Base-by-base conservation (phyloP, 2,797 vertebrate species). In the Cryptoblepharus egeriae region DNA sequence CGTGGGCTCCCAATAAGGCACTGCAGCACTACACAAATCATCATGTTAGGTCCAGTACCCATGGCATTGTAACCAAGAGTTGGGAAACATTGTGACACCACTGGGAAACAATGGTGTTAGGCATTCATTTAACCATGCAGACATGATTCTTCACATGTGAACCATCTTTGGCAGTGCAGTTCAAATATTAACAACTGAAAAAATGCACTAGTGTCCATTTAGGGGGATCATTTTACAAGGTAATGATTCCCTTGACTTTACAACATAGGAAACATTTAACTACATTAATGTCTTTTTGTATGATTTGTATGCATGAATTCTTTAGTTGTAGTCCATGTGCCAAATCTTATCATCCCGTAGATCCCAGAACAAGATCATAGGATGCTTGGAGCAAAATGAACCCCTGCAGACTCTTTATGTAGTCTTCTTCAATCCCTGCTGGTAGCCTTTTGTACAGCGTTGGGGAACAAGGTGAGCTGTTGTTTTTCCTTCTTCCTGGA, bases 81-180 rank as follows among this genome's bases (percentile, higher is more conserved):
- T 49, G n/a, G n/a, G n/a, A n/a, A n/a, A n/a, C n/a, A n/a, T n/a
- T n/a, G n/a, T n/a, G n/a, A n/a, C n/a, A n/a, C n/a, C n/a, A n/a
- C n/a, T 49, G 45, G 45, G 45, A 49, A 49, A 49, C 45, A 49
- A 2, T 49, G 45, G 45, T 49, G 45, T n/a, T 8, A 90, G 70
- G 87, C 90, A 82, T 88, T 90, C 49, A 9, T 78, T 91, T 85
- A 79, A 37, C 64, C 32, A 16, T 35, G 15, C 64, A 35, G 20
- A 37, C 32, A 67, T 9, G 16, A 32, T 20, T 67, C 8, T 67
- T 67, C 64, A 67, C 8, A 67, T 67, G 18, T 18, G 22, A 16
- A 67, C 11, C 13, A 16, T 67, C 64, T 67, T 85, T 72, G 67
- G 76, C 58, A 30, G 61, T 16, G 83, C 68, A 76, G 2, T 8